Conservation (phyloP, 2,888 invertebrate genomes). For the Diloba caeruleocephala region DNA sequence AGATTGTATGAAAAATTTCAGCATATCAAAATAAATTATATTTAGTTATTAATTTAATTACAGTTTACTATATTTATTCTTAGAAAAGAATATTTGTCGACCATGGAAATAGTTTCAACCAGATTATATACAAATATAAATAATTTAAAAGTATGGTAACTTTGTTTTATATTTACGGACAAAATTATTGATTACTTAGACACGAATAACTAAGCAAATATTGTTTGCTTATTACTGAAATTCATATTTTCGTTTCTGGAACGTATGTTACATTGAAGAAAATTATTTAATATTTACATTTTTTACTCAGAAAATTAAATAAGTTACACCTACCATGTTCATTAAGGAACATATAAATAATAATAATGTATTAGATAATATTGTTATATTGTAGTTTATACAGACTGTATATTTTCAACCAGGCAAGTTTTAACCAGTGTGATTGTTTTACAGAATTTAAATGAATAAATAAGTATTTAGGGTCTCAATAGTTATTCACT, state of each 20-base stretch:
- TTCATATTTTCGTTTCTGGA: constrained; percentile 41
- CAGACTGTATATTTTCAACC: constrained; percentile 28
- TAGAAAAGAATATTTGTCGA: constrained; percentile 22
- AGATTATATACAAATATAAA: constrained; percentile 54
- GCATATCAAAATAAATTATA: constrained; percentile 31
- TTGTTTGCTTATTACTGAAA: constrained; percentile 41
- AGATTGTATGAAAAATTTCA: constrained; percentile 17
- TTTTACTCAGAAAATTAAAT: constrained; percentile 19
- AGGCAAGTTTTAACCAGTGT: constrained; percentile 1
- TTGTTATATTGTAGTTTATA: constrained; percentile 4
- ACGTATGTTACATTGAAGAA: constrained; percentile 32
- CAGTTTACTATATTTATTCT: constrained; percentile 3
- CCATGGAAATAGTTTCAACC: constrained; percentile 30
- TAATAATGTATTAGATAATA: neutral
- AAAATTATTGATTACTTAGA: constrained; percentile 50
- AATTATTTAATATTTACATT: constrained; percentile 40
- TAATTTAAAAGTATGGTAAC: constrained; percentile 55
- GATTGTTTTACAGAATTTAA: neutral
- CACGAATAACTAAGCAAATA: constrained; percentile 44
- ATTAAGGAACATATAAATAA: constrained; percentile 3
- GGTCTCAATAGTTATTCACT: neutral
- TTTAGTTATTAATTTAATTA: constrained; percentile 11
- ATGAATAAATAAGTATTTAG: neutral
- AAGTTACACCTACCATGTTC: constrained; percentile 12
- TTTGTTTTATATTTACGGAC: constrained; percentile 52